phyloP scores from a whole-genome alignment of 2,797 vertebrate genomes.

The Chaetophractus vellerosus region DNA sequence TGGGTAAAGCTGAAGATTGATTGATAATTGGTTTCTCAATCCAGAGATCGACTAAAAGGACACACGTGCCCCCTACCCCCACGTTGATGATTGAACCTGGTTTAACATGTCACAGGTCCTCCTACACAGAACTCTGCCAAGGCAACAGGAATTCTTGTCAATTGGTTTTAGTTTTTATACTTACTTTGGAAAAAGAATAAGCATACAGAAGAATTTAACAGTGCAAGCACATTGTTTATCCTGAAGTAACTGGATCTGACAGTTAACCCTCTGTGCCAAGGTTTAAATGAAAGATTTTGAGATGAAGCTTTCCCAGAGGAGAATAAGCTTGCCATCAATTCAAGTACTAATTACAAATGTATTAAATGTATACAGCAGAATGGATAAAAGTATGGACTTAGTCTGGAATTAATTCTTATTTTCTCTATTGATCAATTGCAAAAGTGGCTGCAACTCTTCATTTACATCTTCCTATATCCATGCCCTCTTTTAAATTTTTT shows the following conservation, averaged over 20 bases:
- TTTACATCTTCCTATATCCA: neutral
- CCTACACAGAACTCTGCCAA: conserved; percentile 59
- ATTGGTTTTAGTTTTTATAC: neutral
- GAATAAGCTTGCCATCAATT: neutral
- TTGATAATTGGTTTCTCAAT: conserved; percentile 52
- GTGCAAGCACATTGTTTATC: neutral
- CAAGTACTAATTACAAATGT: neutral
- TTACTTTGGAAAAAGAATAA: neutral
- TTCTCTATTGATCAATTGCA: neutral
- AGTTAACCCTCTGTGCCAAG: neutral
- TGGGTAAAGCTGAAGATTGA: conserved; percentile 37
- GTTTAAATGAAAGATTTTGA: neutral
- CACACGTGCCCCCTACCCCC: conserved; percentile 24
- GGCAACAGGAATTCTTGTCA: conserved; percentile 39
- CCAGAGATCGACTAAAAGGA: conserved; percentile 18
- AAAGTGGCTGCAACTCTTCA: neutral
- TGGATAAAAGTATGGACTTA: neutral
- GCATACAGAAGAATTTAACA: neutral
- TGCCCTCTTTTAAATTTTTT: too few species aligned
- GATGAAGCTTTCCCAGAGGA: neutral
- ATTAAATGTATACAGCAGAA: neutral
- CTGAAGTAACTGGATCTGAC: neutral
- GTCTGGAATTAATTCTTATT: neutral
- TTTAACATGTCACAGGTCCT: conserved; percentile 76
- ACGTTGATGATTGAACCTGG: conserved; percentile 24